These are phyloP conservation scores for Apodemia duryi DNA, from an alignment of 2,888 invertebrate genomes.

Conservation along the genomic window DNA sequence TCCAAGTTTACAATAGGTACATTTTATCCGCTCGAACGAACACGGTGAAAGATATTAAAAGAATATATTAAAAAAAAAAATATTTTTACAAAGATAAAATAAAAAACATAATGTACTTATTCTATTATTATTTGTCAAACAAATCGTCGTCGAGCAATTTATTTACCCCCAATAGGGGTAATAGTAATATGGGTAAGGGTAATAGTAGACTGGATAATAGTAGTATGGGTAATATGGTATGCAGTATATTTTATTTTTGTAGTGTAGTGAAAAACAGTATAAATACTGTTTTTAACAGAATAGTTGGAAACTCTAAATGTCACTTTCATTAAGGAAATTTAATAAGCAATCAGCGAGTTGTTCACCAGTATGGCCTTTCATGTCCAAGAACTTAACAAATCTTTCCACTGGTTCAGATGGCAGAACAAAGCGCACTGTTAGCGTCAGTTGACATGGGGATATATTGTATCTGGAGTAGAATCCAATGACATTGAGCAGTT, in stretches of 20 bases:
- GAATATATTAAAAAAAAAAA: too few relatives aligned
- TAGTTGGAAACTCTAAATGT: neutral
- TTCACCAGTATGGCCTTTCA: conserved; percentile 20
- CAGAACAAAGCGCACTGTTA: neutral
- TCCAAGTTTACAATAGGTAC: too few relatives aligned
- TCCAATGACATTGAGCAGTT: neutral
- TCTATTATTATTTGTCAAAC: conserved; percentile 89
- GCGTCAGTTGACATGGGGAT: neutral
- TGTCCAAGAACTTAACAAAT: conserved; percentile 1
- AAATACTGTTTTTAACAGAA: too few relatives aligned
- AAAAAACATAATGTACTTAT: neutral
- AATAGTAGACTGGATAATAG: conserved; percentile 30
- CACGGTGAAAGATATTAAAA: too few relatives aligned
- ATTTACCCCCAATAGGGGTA: conserved; percentile 48
- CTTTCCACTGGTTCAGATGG: conserved; percentile 7
- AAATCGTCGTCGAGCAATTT: conserved; percentile 83
- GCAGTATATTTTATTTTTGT: neutral
- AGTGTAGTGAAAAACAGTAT: too few relatives aligned
- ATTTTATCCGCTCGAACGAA: too few relatives aligned
- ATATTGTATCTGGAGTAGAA: neutral
- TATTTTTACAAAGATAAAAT: conserved; percentile 5
- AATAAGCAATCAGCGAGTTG: conserved; percentile 23
- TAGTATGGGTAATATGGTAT: conserved; percentile 31
- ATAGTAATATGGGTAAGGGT: conserved; percentile 34
- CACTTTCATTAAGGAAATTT: conserved; percentile 23